Conservation (phyloP, 2,797 vertebrate species). For the Urophycis tenuis region DNA sequence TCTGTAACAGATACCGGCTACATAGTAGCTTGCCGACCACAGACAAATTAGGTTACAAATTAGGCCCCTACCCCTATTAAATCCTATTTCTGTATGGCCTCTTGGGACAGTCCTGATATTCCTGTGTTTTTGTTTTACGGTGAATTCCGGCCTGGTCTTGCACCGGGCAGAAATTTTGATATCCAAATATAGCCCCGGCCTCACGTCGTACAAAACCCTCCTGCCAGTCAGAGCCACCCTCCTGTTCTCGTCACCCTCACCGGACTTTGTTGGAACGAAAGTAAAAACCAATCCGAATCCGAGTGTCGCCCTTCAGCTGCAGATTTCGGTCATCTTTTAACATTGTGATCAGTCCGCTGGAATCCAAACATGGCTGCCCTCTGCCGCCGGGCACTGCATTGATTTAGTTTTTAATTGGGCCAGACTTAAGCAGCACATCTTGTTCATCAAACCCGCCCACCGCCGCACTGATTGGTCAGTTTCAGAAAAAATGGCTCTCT, state of each 20-base stretch:
- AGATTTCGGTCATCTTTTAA: too few species aligned
- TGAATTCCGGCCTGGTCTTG: neutral
- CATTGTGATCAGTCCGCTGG: too few species aligned
- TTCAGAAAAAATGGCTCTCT: neutral
- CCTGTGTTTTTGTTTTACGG: neutral
- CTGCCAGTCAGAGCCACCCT: too few species aligned
- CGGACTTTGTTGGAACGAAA: too few species aligned
- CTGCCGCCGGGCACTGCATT: too few species aligned
- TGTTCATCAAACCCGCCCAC: neutral
- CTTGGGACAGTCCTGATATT: neutral
- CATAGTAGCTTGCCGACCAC: constrained; percentile 52
- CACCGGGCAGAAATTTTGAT: neutral
- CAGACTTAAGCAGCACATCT: too few species aligned
- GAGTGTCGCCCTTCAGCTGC: too few species aligned
- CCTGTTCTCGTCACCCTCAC: too few species aligned
- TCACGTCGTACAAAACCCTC: neutral
- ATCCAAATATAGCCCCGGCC: neutral
- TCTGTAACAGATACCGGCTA: neutral
- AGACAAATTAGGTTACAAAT: constrained; percentile 6
- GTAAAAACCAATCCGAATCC: too few species aligned
- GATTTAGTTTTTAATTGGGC: too few species aligned
- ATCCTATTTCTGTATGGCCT: neutral
- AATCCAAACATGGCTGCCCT: too few species aligned
- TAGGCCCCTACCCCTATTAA: neutral
- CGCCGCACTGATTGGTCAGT: neutral